phyloP scores from a whole-genome alignment of 2,888 invertebrate species.

The Lysandra coridon region DNA sequence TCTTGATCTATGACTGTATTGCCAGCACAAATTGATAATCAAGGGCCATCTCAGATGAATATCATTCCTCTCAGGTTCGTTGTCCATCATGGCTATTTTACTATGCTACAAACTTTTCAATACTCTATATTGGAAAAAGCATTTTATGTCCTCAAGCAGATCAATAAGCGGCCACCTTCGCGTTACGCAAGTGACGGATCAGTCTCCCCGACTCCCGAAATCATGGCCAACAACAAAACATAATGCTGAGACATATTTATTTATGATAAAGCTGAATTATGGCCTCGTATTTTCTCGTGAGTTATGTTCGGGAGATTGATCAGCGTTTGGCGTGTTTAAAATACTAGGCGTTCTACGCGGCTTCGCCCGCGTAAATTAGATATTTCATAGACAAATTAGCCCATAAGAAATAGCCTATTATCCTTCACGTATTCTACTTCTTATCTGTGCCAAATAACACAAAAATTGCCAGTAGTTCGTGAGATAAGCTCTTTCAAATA shows the following conservation, averaged over 20 bases:
- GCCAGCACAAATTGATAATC: no score
- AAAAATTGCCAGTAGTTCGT: no score
- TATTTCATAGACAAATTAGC: no score
- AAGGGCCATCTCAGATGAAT: no score
- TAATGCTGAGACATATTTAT: slow-evolving; percentile 12
- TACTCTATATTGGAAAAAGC: neutral
- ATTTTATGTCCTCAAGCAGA: neutral
- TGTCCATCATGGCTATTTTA: neutral
- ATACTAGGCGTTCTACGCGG: neutral
- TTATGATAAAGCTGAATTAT: slow-evolving; percentile 20
- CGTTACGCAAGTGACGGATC: neutral
- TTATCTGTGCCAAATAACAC: no score
- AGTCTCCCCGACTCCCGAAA: neutral
- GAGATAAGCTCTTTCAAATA: no score
- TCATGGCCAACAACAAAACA: slow-evolving; percentile 11
- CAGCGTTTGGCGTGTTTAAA: neutral
- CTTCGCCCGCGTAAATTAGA: no score
- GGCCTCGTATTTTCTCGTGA: neutral
- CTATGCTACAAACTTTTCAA: neutral
- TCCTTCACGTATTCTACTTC: no score
- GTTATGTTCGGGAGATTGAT: neutral
- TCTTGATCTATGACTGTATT: no score
- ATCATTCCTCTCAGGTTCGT: neutral
- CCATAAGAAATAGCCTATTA: no score
- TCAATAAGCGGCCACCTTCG: neutral